Evolutionary conservation across 1,140 invertebrate species (phyloP), one percentile per base, ranked within the genome.

Genomic region (Pachypeltis micranthus): DNA sequence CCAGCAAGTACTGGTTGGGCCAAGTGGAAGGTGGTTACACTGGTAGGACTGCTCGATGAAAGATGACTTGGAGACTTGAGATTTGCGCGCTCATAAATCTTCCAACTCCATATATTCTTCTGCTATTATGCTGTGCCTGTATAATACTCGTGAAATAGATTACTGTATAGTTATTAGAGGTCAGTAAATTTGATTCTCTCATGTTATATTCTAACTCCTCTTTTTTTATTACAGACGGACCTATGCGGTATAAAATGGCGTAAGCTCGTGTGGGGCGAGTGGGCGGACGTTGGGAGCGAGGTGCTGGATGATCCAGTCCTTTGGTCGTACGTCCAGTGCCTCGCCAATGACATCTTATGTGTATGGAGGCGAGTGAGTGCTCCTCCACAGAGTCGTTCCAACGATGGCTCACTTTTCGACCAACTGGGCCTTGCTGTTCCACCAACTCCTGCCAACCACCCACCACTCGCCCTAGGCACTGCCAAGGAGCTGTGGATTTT

Each of bases 231-330:
- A 21, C 80, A 97, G 94, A 96, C 94, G 76, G 95, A 98, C 79
- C 83, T 98, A 72, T 93, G 91, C 81, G 95, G 95, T 71, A 98
- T 98, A 77, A 96, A 96, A 91, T 98, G 95, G 96, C 90, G 90
- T 81, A 93, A 92, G 74, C 81, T 93, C 69, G 84, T 86, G 70
- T 90, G 86, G 82, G 85, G 89, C 73, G 79, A 80, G 64, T 78
- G 78, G 69, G 77, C 80, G 69, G 76, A 76, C 44, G 59, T 55
- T 76, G 69, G 78, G 73, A 66, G 75, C 65, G 85, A 87, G 69
- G 87, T 90, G 54, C 80, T 96, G 70, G 89, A 92, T 70, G 94
- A 97, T 78, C 93, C 94, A 29, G 91, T 98, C 66, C 80, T 98
- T 71, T 83, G 85, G 70, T 92, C 91, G 70, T 98, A 91, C 79